A percentile compares a stretch with the other conserved stretches of the same genome.
Evolutionary conservation across 2,113 vertebrate species (phyloP).

Genomic region (Camelus dromedarius): DNA sequence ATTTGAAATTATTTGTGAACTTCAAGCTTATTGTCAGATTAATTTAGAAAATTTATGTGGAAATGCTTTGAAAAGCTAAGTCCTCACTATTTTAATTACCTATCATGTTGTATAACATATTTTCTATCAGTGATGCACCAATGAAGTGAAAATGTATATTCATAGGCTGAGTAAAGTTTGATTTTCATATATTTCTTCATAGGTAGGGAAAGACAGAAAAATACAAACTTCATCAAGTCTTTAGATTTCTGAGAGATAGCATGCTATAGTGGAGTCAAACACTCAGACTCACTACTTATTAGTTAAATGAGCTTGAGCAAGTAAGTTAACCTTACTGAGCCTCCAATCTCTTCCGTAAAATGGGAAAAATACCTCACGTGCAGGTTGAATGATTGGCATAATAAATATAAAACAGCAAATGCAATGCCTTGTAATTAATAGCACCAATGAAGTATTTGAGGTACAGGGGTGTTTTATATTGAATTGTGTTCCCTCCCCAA

Average conservation of each 20-base stretch:
- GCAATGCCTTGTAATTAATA: neutral
- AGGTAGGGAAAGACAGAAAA: neutral
- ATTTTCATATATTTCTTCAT: neutral
- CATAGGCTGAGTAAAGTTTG: neutral
- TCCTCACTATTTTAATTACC: neutral
- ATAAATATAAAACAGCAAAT: neutral
- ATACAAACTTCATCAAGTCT: neutral
- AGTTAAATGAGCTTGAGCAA: neutral
- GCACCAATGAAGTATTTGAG: neutral
- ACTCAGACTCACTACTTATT: neutral
- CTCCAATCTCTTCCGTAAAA: neutral
- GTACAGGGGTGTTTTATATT: neutral
- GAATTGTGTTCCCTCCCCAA: neutral
- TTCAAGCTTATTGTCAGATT: neutral
- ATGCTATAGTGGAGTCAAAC: neutral
- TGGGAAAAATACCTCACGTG: neutral
- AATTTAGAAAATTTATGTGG: neutral
- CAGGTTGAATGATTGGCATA: neutral
- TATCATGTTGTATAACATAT: neutral
- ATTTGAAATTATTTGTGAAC: neutral
- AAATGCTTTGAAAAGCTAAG: neutral
- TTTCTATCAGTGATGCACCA: neutral
- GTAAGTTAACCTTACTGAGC: neutral
- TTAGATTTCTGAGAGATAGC: neutral
- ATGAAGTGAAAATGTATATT: neutral